Conservation (phyloP, 30 jellyfish, hydroid and myxozoan genomes). For the Turritopsis dohrnii region DNA sequence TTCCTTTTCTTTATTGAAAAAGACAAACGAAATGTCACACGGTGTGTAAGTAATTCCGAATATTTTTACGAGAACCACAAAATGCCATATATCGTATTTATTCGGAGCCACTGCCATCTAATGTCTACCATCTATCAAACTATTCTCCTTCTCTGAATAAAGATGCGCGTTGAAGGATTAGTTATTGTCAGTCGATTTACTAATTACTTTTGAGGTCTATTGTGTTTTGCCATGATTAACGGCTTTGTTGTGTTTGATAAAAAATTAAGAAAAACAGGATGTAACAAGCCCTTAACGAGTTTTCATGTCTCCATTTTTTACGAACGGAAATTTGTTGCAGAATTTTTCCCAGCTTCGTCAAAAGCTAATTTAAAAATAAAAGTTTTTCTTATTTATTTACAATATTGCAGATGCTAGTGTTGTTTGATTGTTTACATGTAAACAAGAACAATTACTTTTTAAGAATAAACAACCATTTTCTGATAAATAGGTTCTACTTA, state of each 20-base stretch:
- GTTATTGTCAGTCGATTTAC: background rate
- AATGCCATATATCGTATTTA: background rate
- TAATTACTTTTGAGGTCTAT: background rate
- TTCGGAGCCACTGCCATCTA: background rate
- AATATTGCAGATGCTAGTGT: background rate
- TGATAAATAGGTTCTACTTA: too few relatives aligned
- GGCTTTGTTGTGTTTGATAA: background rate
- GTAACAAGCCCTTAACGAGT: background rate
- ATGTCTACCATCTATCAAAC: background rate
- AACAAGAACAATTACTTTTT: too few relatives aligned
- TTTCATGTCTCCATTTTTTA: background rate
- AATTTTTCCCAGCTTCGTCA: background rate
- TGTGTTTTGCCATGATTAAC: background rate
- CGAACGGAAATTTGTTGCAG: background rate
- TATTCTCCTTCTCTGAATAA: background rate
- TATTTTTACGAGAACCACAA: background rate
- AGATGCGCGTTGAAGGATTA: background rate
- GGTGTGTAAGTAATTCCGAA: background rate
- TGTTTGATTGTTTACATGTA: background rate
- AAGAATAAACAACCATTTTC: too few relatives aligned
- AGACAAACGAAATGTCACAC: background rate
- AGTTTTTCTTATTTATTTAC: too few relatives aligned
- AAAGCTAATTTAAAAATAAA: background rate
- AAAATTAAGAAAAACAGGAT: background rate
- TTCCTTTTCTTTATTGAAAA: background rate